Evolutionary conservation across 2,113 vertebrate genomes (phyloP).

Genomic region (Xiphorhynchus elegans): DNA sequence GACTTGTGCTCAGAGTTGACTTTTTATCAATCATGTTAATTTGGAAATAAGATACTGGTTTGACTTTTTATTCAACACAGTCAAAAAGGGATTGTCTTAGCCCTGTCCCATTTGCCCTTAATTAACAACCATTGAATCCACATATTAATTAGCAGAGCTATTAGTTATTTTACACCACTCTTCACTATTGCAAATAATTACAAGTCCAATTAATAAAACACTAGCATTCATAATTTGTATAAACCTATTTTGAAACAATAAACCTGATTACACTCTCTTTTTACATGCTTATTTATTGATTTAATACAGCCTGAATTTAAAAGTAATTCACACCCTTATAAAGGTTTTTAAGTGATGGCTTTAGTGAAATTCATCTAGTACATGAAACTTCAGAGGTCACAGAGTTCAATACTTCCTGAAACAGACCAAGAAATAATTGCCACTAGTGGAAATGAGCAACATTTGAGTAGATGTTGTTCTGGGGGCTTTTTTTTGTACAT

Average conservation of each 20-base stretch:
- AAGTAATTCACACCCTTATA: background rate
- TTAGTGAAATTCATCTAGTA: background rate
- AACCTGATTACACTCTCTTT: conserved; percentile 48
- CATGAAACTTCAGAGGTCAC: background rate
- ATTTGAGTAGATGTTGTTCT: background rate
- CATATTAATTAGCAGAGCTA: conserved; percentile 92
- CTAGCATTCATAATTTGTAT: conserved; percentile 83
- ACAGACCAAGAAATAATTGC: background rate
- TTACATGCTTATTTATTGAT: conserved; percentile 24
- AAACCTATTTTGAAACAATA: conserved; percentile 77
- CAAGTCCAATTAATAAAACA: conserved; percentile 89
- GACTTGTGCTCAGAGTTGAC: conserved; percentile 57
- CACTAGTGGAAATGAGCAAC: background rate
- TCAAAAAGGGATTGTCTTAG: conserved; percentile 81
- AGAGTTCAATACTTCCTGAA: background rate
- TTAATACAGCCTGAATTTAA: conserved; percentile 9
- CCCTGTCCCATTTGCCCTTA: conserved; percentile 93
- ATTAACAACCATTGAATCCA: conserved; percentile 90
- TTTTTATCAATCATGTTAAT: conserved; percentile 83
- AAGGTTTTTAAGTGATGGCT: background rate
- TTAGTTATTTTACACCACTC: conserved; percentile 91
- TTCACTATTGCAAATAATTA: conserved; percentile 89
- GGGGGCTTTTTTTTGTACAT: no score
- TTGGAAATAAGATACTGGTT: conserved; percentile 86
- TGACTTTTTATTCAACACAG: conserved; percentile 85